Evolutionary conservation across 2,113 vertebrate species (phyloP).

Genomic region (Pipa parva): DNA sequence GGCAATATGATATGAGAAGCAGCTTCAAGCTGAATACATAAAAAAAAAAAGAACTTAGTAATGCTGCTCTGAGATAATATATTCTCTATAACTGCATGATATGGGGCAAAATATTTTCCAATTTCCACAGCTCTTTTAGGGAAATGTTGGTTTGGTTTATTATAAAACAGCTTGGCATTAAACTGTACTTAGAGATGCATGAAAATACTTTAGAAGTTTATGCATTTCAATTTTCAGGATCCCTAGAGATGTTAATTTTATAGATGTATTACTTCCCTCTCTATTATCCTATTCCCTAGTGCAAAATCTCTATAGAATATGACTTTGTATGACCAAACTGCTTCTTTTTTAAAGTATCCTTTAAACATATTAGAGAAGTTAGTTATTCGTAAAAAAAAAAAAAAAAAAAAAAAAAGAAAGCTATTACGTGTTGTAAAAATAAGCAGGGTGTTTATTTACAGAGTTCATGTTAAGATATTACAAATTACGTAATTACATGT

Average conservation of each 20-base stretch:
- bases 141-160: conserved; percentile 10
- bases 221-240: conserved; percentile 33
- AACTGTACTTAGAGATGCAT: conserved; percentile 36
- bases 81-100: not conserved
- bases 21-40: too few relatives aligned
- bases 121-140: conserved; percentile 8
- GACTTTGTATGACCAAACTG: not conserved
- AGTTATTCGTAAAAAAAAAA: too few relatives aligned
- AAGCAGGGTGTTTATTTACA: too few relatives aligned
- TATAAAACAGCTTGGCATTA: conserved; percentile 33
- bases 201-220: conserved; percentile 40
- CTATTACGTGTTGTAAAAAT: too few relatives aligned
- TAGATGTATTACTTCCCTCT: conserved; percentile 30
- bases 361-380: too few relatives aligned
- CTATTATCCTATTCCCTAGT: conserved; percentile 26
- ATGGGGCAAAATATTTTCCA: not conserved
- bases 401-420: too few relatives aligned
- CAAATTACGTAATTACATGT: too few relatives aligned
- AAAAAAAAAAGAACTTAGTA: not conserved
- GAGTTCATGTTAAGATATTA: too few relatives aligned
- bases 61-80: not conserved
- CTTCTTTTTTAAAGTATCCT: not conserved
- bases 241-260: conserved; percentile 36
- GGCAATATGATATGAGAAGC: too few relatives aligned
- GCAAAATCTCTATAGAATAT: conserved; percentile 28